These are phyloP conservation scores for Malurus elegans DNA, from an alignment of 2,113 vertebrate genomes.

Conservation along the genomic window DNA sequence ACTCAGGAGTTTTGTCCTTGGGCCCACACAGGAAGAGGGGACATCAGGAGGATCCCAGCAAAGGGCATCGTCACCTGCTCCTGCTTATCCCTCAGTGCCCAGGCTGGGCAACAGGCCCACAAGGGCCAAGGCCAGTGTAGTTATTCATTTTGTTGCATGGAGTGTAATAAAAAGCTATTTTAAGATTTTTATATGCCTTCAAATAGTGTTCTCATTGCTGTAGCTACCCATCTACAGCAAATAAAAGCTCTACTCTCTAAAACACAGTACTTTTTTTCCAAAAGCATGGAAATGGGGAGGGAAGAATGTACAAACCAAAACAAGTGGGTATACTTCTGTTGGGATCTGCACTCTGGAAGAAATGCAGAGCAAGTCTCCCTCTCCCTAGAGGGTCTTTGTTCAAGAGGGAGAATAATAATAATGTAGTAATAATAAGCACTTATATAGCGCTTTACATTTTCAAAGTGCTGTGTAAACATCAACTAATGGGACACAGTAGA, in stretches of 20 bases:
- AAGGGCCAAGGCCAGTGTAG: neutral
- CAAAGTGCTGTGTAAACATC: constrained; percentile 58
- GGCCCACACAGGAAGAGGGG: rapidly evolving
- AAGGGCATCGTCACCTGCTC: neutral
- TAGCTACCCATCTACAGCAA: constrained; percentile 7
- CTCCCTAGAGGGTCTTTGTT: constrained; percentile 56
- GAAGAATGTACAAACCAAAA: constrained; percentile 34
- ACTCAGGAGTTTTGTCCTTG: neutral
- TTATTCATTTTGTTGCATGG: neutral
- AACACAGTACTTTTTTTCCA: neutral
- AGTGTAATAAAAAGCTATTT: neutral
- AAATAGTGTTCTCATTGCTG: neutral
- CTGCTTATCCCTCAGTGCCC: neutral
- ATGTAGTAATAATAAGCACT: constrained; percentile 70
- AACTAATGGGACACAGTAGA: constrained; percentile 63
- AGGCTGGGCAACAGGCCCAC: neutral
- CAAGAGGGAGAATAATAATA: constrained; percentile 67
- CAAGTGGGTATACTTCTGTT: constrained; percentile 31
- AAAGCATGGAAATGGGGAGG: neutral
- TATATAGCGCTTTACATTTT: constrained; percentile 67
- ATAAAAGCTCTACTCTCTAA: constrained; percentile 13
- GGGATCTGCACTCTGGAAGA: constrained; percentile 34
- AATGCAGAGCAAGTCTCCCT: constrained; percentile 56
- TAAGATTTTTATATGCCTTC: neutral
- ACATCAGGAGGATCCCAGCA: neutral